A percentile compares a stretch with the other conserved stretches of the same genome.
Evolutionary conservation across 2,888 invertebrate species (phyloP).

Genomic region (Patella depressa): DNA sequence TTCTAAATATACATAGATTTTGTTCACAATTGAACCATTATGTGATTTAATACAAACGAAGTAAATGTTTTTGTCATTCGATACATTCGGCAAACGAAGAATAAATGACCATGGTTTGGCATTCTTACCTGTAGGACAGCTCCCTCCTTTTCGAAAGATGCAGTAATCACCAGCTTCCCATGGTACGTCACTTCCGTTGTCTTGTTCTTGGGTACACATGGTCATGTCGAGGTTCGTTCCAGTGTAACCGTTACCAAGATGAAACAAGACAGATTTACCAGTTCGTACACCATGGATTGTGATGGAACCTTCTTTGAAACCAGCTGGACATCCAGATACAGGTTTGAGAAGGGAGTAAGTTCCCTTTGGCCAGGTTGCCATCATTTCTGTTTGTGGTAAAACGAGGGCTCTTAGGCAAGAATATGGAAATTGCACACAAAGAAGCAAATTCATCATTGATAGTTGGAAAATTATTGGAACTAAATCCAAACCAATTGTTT

Average conservation of each 20-base stretch:
- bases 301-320: constrained; percentile 26
- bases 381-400: background rate
- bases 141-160: constrained; percentile 20
- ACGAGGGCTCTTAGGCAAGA: no score
- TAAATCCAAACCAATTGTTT: no score
- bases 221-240: background rate
- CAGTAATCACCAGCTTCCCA: constrained; percentile 23
- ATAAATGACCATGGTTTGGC: no score
- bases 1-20: no score
- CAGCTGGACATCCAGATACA: constrained; percentile 37
- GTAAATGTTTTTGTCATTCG: no score
- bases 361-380: constrained; percentile 33
- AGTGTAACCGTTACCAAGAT: background rate
- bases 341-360: constrained; percentile 35
- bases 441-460: no score
- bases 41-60: no score
- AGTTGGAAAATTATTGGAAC: no score
- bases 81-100: no score
- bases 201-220: constrained; percentile 1
- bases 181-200: constrained; percentile 7
- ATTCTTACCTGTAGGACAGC: constrained; percentile 12
- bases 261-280: background rate
- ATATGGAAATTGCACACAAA: no score
- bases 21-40: no score
- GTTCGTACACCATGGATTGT: background rate